Evolutionary conservation across 2,797 vertebrate genomes (phyloP).

Genomic region (Anomalospiza imberbis): DNA sequence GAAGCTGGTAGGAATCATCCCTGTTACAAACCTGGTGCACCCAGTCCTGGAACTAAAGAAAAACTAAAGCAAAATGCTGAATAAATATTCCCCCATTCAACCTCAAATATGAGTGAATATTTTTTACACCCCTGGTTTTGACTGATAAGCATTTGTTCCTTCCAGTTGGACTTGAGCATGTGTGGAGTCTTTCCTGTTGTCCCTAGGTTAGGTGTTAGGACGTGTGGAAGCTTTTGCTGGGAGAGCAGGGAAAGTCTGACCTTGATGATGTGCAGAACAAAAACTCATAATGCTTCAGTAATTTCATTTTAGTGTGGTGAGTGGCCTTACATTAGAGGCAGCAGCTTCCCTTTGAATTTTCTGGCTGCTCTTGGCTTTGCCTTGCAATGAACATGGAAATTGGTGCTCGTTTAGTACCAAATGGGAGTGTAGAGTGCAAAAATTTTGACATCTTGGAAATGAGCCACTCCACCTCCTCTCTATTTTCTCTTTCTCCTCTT

Average conservation of each 20-base stretch:
- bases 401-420: not conserved
- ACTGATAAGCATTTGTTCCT: constrained; percentile 14
- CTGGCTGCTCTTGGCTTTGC: not conserved
- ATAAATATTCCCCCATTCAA: not conserved
- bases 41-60: not conserved
- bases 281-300: not conserved
- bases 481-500: not conserved
- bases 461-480: not conserved
- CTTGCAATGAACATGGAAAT: not conserved
- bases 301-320: not conserved
- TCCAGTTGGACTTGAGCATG: not conserved
- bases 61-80: not conserved
- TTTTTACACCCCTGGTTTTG: not conserved
- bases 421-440: not conserved
- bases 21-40: not conserved
- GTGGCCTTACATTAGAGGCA: not conserved
- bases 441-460: not conserved
- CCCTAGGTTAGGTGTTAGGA: constrained; percentile 12
- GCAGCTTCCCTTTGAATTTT: not conserved
- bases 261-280: not conserved
- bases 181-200: not conserved
- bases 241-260: not conserved
- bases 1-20: not conserved
- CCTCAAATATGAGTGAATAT: not conserved
- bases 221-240: not conserved